Base-by-base conservation (phyloP, 2,888 invertebrate genomes). In the Tineola bisselliella region DNA sequence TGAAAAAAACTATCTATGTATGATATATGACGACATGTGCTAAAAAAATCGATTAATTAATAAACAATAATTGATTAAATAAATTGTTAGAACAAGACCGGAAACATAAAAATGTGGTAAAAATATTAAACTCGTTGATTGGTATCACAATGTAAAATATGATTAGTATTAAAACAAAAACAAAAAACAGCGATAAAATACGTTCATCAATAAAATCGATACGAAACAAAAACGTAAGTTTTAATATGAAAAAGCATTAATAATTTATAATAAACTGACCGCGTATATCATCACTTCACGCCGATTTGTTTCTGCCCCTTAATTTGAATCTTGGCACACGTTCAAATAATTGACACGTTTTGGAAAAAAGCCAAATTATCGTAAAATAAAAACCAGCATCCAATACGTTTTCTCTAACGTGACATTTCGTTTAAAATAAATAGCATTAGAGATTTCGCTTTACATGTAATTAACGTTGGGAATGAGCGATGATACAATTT, bases 321-420 rank as follows among this genome's bases (percentile, higher is more conserved):
- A 70, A 77, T 72, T 75, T 75, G 72, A 67, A 68, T 67, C 64
- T 69, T 82, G 83, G 83, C 75, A 62, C 15, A 8, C 43, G 63
- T 75, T 81, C 83, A 81, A 79, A 80, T 80, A 77, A 81, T 83
- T 76, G 81, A 79, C 76, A 75, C 72, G 71, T 70, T 71, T 73
- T 81, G 82, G 82, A 75, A 38, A 3, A 18, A 54, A 52, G 77
- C 81, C 81, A 83, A 70, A 70, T 73, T 78, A 75, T 79, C 75
- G 76, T 78, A 44, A 63, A 63, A 64, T 64, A 62, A 48, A 48
- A 25, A 25, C 25, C 38, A 38, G 5, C 12, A 25, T 17, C 25
- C 19, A 25, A 54, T 54, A 54, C 13, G 12, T 54, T 54, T 54
- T 19, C 54, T 54, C 19, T 54, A 54, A 54, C 54, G 54, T 54